Base-by-base conservation (phyloP, 2,888 invertebrate genomes). In the Cheilosia soror region DNA sequence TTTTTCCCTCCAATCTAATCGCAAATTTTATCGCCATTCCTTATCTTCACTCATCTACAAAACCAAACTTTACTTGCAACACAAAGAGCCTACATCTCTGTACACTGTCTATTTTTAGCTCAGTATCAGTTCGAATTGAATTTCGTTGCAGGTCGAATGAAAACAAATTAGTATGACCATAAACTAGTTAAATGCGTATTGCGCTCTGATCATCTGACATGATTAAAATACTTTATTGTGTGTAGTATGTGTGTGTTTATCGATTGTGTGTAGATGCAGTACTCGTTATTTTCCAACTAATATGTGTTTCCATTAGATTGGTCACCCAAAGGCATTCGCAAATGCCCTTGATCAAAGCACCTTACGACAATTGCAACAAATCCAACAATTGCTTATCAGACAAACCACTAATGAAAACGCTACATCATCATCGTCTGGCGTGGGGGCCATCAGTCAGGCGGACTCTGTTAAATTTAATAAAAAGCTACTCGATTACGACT, bases 401-500 rank as follows among this genome's bases (percentile, higher is more conserved):
- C 91, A 91, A 87, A 89, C 89, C 63, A 83, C 85, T 73, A 83
- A 62, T 78, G 87, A 88, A 68, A 78, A 89, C n/a, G 62, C 49
- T 57, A 53, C 79, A 63, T 76, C 87, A 57, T 49, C 78, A 44
- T 66, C 85, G 40, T 51, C 80, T 78, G 57, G 77, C 51, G 51
- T 51, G 27, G 51, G 51, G 49, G 55, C 81, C 62, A 73, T 77
- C 58, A 78, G 81, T 80, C 88, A 88, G 1, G 90, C 91, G 51
- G 88, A 89, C 66, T 93, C 93, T 73, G 94, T 96, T 4, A 96
- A 96, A 90, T 97, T 97, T 91, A 96, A 96, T 91, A 95, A 97
- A 90, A 97, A 97, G 90, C 92, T 98, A 15, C 93, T 98, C 80
- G 96, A 98, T 92, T 98, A 97, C 92, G 98, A 98, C 92, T 98